Base-by-base conservation (phyloP, 1,140 invertebrate genomes). In the Meloidogyne floridensis region DNA sequence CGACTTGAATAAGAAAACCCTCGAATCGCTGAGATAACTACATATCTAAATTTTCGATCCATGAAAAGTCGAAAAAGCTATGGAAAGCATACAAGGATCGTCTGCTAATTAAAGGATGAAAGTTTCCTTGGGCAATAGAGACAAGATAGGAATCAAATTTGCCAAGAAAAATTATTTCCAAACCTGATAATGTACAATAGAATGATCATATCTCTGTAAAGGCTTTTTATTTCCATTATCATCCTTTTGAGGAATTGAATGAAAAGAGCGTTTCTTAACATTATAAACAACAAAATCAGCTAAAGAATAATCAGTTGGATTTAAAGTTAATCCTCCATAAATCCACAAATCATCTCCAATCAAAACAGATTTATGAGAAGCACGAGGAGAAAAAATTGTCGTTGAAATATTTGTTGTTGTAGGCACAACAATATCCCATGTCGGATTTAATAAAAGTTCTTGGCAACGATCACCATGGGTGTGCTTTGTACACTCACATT, bases 151-250 rank as follows among this genome's bases (percentile, higher is more conserved):
- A 32, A 32, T 32, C 32, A 32, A 32, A 32, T 32, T 32, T 32
- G 32, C 32, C 32, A 70, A 47, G 56, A 53, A 77, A 81, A 54
- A 4, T 18, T 20, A 4, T 54, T 10, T 13, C n/a, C 18, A 77
- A 51, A 90, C 88, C 81, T 89, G 83, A 72, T 89, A 86, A 56
- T 81, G 74, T 8, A 90, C 86, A 53, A 89, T 76, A 2, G 89
- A 88, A 76, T 89, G 88, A 80, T 89, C 88, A 70, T 89, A 89
- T 65, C 88, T 59, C 2, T 82, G 20, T 15, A 71, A 47, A 70
- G 89, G 88, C 5, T 32, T 18, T 70, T 71, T 75, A 65, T 69
- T 73, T 59, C 32, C 32, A 32, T 32, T 32, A 32, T 59, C 56
- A 59, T 15, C 70, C 15, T 47, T 83, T 51, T 9, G 77, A 15